Base-by-base conservation (phyloP, 2,113 vertebrate species). In the Perccottus glenii region DNA sequence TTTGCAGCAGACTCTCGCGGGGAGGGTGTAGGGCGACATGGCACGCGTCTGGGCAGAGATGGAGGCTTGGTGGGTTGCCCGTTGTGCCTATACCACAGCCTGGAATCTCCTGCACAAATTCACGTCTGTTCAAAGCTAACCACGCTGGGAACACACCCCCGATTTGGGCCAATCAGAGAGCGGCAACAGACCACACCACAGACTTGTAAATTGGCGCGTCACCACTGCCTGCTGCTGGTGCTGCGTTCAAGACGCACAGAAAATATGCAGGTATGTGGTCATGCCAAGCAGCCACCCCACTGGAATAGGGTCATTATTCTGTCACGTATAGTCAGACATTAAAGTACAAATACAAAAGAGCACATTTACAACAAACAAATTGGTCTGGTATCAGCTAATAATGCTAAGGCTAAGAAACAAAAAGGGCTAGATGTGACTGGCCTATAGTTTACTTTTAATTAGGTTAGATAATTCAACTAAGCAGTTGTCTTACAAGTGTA, bases 111-210 rank as follows among this genome's bases (percentile, higher is more conserved):
- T 77, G 78, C 75, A 89, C 85, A 90, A 38, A 89, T 91, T 86
- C 73, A 80, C 40, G 77, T 87, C 89, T 90, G 91, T 90, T 83
- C 77, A 80, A 89, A 88, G 51, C 87, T 83, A 60, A 87, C 89
- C 85, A 88, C 57, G 63, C 87, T 76, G 75, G 63, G 79, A 81
- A 90, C 92, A 93, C 91, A 94, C 93, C 92, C 92, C 90, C 88
- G 36, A 65, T 73, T 64, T 87, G 66, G 82, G 47, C 92, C 93
- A 93, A 92, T 93, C 87, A 88, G 82, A 50, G 67, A 15, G 57
- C 68, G 63, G 35, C 71, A 27, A 27, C 19, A 27, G 19, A 74
- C 38, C 27, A 72, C 69, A 85, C 90, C 88, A 69, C 88, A 87
- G 84, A 81, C 85, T 81, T 64, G 80, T 87, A 86, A 85, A 75